Conservation (phyloP, 1,140 invertebrate genomes). For the Drosophila eugracilis region DNA sequence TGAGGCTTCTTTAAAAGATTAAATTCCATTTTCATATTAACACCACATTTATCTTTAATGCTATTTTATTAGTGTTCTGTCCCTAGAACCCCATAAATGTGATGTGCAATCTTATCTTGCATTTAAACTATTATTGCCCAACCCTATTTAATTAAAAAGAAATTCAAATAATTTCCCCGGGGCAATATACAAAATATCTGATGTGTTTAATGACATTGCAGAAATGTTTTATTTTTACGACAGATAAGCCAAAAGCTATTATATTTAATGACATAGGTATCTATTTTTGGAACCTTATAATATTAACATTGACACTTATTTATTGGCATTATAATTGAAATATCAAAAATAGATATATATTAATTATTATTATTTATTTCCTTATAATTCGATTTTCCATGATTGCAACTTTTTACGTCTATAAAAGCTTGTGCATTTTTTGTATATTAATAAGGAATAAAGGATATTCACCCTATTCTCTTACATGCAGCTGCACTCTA, state of each 20-base stretch:
- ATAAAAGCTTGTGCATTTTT: too few species aligned
- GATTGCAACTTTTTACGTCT: too few species aligned
- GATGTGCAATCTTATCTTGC: constrained; percentile 1
- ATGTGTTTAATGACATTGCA: constrained; percentile 15
- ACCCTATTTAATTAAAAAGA: constrained; percentile 1
- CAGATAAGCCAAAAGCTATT: background rate
- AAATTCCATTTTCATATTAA: background rate
- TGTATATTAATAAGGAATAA: too few species aligned
- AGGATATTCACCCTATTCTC: too few species aligned
- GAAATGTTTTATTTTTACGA: constrained; percentile 13
- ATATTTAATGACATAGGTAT: constrained; percentile 10
- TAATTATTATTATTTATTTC: too few species aligned
- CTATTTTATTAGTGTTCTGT: background rate
- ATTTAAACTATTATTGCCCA: background rate
- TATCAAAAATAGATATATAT: too few species aligned
- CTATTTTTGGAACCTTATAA: background rate
- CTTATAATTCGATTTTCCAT: too few species aligned
- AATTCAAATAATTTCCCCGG: constrained; percentile 22
- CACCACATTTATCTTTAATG: background rate
- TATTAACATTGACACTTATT: constrained; percentile 4
- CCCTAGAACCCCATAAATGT: background rate
- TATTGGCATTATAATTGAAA: background rate
- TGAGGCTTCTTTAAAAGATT: too few species aligned
- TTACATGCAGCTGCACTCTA: too few species aligned
- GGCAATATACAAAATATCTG: constrained; percentile 1